These are phyloP conservation scores for Zoanthus sociatus DNA, from an alignment of 92 coral and sea anemone genomes.

Conservation along the genomic window DNA sequence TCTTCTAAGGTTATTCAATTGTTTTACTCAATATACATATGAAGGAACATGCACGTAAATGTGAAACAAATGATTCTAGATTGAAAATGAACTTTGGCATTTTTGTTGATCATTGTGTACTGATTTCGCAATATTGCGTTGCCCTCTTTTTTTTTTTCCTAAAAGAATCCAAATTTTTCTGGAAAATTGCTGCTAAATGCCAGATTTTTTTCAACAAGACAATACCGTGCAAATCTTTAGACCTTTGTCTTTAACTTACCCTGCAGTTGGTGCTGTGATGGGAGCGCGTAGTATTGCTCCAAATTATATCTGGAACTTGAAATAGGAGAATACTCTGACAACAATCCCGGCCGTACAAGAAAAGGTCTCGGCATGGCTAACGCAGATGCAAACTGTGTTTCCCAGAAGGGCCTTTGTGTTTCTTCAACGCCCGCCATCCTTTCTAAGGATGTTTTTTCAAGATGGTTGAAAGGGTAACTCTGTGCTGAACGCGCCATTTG, in stretches of 20 bases:
- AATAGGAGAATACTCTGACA: constrained; percentile 27
- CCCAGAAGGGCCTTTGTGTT: constrained; percentile 10
- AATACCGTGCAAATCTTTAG: constrained; percentile 10
- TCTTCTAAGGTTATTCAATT: not conserved
- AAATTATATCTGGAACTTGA: constrained; percentile 21
- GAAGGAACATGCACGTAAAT: not conserved
- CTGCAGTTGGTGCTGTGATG: not conserved
- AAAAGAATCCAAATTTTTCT: constrained; percentile 30
- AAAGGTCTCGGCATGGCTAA: constrained; percentile 34
- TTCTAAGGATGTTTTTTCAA: constrained; percentile 27
- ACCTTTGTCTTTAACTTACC: constrained; percentile 20
- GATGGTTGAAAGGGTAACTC: constrained; percentile 23
- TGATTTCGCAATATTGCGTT: constrained; percentile 40
- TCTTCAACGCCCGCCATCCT: not conserved
- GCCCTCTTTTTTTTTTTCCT: not conserved
- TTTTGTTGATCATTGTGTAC: not conserved
- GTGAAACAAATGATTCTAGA: not conserved
- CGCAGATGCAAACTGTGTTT: not conserved
- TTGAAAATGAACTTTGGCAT: not conserved
- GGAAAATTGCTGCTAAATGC: not conserved
- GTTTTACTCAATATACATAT: not conserved
- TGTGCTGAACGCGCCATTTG: constrained; percentile 24
- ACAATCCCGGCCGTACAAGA: constrained; percentile 24
- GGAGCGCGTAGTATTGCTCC: not conserved
- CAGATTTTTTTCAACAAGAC: constrained; percentile 8